A percentile compares a stretch with the other conserved stretches of the same genome.
phyloP scores from a whole-genome alignment of 2,888 invertebrate species.

The Sinohyriopsis cumingii region DNA sequence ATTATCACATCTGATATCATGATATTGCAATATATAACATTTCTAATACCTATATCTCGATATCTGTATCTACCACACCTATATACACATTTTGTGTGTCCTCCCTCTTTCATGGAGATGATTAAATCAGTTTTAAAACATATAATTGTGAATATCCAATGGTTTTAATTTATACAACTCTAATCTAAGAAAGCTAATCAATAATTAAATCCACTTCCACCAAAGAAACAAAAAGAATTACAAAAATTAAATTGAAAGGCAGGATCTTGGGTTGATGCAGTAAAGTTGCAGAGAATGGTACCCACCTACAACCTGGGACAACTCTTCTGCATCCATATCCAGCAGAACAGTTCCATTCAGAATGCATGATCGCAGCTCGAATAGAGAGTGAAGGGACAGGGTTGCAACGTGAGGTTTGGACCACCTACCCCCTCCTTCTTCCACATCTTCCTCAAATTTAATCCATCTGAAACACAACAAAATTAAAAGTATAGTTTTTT shows the following conservation, averaged over 20 bases:
- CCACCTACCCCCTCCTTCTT: slow-evolving; percentile 99
- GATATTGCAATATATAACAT: no score
- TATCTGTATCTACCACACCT: no score
- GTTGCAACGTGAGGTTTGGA: slow-evolving; percentile 96
- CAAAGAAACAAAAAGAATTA: neutral
- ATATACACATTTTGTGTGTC: no score
- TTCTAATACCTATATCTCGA: no score
- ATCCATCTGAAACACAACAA: slow-evolving; percentile 71
- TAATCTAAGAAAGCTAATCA: no score
- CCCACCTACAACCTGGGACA: slow-evolving; percentile 76
- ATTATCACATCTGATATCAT: no score
- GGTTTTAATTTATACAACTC: no score
- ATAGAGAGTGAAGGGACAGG: slow-evolving; percentile 94
- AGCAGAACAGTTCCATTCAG: slow-evolving; percentile 94
- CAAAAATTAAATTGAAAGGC: neutral
- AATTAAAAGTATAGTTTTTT: neutral
- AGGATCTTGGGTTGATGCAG: no score
- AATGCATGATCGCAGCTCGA: slow-evolving; percentile 93
- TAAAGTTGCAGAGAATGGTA: neutral
- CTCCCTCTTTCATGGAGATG: no score
- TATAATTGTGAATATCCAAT: no score
- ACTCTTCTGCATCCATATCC: slow-evolving; percentile 91
- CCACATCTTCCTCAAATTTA: slow-evolving; percentile 85
- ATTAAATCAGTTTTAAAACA: no score
- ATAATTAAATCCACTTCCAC: no score